These are phyloP conservation scores for Ditylenchus dipsaci DNA, from an alignment of 1,140 invertebrate species.

Conservation along the genomic window DNA sequence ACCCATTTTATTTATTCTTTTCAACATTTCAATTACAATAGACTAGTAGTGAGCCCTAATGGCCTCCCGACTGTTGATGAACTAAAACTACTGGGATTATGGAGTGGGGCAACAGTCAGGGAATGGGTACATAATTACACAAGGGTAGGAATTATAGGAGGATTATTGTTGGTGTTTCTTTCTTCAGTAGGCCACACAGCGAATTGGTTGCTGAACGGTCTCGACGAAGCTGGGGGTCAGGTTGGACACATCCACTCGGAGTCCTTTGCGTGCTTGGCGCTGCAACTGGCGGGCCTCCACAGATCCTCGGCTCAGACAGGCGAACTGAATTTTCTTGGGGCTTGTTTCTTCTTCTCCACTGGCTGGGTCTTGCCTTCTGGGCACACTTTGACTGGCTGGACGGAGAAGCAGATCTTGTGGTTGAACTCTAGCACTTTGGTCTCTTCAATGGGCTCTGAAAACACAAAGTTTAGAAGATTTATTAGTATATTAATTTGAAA, in stretches of 20 bases:
- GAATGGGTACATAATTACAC: no score
- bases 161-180: no score
- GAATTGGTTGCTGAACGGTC: neutral
- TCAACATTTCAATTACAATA: no score
- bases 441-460: slow-evolving; percentile 19
- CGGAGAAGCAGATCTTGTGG: slow-evolving; percentile 46
- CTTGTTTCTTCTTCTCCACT: neutral
- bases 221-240: neutral
- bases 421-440: slow-evolving; percentile 21
- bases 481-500: no score
- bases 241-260: neutral
- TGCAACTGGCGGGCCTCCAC: slow-evolving; percentile 16
- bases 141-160: no score
- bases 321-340: slow-evolving; percentile 27
- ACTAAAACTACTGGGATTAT: no score
- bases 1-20: no score
- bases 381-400: slow-evolving; percentile 34
- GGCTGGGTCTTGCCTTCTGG: slow-evolving; percentile 15
- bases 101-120: no score
- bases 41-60: no score
- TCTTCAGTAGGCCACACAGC: neutral
- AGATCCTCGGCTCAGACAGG: slow-evolving; percentile 41
- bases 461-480: neutral
- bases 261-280: neutral
- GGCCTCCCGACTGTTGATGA: no score